Conservation (phyloP, 64 coral and sea anemone genomes). For the Porites australiensis region DNA sequence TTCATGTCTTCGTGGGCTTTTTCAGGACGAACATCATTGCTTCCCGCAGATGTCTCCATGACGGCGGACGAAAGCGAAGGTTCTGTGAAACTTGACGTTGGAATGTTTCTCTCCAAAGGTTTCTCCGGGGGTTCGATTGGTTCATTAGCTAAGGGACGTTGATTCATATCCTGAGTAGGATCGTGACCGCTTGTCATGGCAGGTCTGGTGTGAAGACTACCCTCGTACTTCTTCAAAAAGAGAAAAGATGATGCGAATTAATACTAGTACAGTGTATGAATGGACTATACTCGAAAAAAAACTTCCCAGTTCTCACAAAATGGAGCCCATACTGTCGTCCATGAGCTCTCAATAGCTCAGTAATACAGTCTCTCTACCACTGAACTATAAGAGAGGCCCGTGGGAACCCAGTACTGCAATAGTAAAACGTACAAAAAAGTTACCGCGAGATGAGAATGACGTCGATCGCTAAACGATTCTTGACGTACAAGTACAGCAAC, state of each 20-base stretch:
- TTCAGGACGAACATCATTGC: neutral
- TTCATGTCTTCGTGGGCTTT: neutral
- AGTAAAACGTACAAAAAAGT: too few relatives aligned
- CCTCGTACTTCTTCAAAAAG: neutral
- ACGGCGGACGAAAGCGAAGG: neutral
- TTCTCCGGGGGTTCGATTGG: slow-evolving; percentile 25
- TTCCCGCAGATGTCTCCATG: neutral
- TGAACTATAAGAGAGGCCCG: too few relatives aligned
- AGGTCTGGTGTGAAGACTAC: neutral
- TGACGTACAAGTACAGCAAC: too few relatives aligned
- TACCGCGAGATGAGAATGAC: too few relatives aligned
- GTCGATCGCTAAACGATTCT: too few relatives aligned
- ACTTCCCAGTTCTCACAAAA: too few relatives aligned
- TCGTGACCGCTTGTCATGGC: neutral
- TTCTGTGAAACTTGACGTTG: neutral
- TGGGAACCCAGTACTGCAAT: too few relatives aligned
- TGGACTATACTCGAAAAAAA: too few relatives aligned
- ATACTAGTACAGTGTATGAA: neutral
- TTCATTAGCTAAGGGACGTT: neutral
- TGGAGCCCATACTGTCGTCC: too few relatives aligned
- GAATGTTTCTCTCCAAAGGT: slow-evolving; percentile 39
- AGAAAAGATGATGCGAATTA: neutral
- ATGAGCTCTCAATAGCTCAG: too few relatives aligned
- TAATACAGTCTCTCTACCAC: too few relatives aligned
- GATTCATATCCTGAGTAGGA: neutral